Evolutionary conservation across 2,113 vertebrate genomes (phyloP).

Genomic region (Engraulis encrasicolus): DNA sequence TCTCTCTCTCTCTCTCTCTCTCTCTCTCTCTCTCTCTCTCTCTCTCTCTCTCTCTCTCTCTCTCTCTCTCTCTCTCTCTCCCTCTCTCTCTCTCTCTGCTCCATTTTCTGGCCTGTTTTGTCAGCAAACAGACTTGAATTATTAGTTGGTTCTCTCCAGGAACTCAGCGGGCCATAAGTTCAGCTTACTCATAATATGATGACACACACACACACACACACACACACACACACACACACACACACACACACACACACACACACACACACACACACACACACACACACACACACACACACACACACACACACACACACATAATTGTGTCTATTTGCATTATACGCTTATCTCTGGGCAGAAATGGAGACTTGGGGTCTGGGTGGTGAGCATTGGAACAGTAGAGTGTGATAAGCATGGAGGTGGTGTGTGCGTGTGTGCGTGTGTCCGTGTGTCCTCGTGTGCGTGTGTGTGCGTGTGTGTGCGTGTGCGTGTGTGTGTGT

Average conservation of each 20-base stretch:
- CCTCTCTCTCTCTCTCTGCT: constrained; percentile 20
- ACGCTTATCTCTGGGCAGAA: neutral
- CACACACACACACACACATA: constrained; percentile 9
- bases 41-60: neutral
- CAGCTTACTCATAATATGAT: neutral
- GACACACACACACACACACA: constrained; percentile 1
- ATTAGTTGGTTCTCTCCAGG: constrained; percentile 5
- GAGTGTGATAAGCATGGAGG: neutral
- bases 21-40: neutral
- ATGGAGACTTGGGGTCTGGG: neutral
- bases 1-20: neutral
- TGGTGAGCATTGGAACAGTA: neutral
- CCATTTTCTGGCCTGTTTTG: constrained; percentile 34
- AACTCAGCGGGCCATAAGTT: neutral
- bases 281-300: constrained; percentile 8
- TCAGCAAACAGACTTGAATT: constrained; percentile 8
- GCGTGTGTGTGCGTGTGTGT: neutral
- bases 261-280: constrained; percentile 10
- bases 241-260: constrained; percentile 8
- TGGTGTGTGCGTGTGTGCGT: neutral
- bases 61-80: neutral
- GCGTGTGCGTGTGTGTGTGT: neutral
- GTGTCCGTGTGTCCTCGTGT: too few relatives aligned
- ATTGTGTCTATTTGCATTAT: too few relatives aligned
- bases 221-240: constrained; percentile 4